Evolutionary conservation across 2,797 vertebrate genomes (phyloP).

Genomic region (Sylvia borin): DNA sequence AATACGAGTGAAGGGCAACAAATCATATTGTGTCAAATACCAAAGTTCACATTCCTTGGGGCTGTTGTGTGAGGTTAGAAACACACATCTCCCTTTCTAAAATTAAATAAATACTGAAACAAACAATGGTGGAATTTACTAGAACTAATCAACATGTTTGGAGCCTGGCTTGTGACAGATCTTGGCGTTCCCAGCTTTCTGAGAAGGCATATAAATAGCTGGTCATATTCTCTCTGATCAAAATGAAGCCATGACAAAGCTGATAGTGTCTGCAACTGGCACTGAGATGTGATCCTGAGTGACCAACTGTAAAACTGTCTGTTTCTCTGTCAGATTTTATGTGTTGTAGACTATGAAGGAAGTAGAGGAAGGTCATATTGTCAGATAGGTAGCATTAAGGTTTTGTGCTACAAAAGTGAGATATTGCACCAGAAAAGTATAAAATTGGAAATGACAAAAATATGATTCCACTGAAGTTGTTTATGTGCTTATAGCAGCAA

Average conservation of each 20-base stretch:
- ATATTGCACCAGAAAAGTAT: background rate
- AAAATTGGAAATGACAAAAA: background rate
- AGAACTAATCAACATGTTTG: background rate
- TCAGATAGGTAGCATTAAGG: background rate
- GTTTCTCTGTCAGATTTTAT: background rate
- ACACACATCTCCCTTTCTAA: background rate
- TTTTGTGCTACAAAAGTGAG: background rate
- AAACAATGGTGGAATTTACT: background rate
- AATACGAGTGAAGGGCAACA: background rate
- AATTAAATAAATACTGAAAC: background rate
- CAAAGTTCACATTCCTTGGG: background rate
- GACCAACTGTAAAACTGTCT: background rate
- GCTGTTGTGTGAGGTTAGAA: background rate
- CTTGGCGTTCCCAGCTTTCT: background rate
- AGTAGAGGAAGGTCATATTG: background rate
- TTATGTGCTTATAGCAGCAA: background rate
- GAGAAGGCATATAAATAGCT: background rate
- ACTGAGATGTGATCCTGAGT: background rate
- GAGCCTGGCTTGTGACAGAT: background rate
- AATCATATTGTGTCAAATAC: background rate
- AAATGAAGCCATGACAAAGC: background rate
- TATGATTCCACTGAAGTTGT: background rate
- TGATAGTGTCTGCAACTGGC: background rate
- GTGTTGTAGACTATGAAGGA: background rate
- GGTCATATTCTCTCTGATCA: background rate